Percentiles rank a stretch among this genome's conserved stretches.
These are phyloP conservation scores for Pseudococcus longispinus DNA, from an alignment of 2,888 invertebrate species.

Conservation along the genomic window DNA sequence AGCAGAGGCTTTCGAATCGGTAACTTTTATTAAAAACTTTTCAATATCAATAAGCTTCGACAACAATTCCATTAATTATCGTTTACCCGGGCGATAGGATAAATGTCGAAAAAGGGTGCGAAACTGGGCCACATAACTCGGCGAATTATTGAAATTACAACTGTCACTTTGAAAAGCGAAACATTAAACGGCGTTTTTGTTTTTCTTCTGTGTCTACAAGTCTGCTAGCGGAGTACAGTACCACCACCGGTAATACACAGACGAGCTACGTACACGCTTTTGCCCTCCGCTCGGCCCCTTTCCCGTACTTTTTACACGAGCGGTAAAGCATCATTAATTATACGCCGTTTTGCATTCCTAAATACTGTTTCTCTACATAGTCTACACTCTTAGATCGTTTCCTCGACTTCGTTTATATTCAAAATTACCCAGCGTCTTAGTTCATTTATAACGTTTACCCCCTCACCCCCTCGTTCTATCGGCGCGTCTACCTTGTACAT, in stretches of 20 bases:
- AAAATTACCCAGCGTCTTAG: constrained; percentile 22
- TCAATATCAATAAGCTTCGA: constrained; percentile 26
- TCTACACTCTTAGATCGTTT: constrained; percentile 22
- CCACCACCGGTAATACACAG: background rate
- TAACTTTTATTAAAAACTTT: constrained; percentile 18
- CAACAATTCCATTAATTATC: constrained; percentile 42
- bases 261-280: background rate
- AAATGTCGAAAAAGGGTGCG: constrained; percentile 14
- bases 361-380: constrained; percentile 19
- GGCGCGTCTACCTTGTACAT: background rate
- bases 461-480: background rate
- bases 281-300: background rate
- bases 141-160: constrained; percentile 38
- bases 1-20: background rate
- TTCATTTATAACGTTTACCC: constrained; percentile 38
- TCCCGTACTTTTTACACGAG: background rate
- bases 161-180: constrained; percentile 44
- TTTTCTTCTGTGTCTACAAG: background rate
- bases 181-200: constrained; percentile 22
- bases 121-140: constrained; percentile 35
- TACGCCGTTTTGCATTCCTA: constrained; percentile 46
- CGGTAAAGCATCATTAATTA: constrained; percentile 38
- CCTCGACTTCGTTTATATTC: constrained; percentile 33
- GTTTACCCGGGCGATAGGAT: background rate
- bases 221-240: background rate